These are phyloP conservation scores for Patella pellucida DNA, from an alignment of 2,888 invertebrate species.

Conservation along the genomic window DNA sequence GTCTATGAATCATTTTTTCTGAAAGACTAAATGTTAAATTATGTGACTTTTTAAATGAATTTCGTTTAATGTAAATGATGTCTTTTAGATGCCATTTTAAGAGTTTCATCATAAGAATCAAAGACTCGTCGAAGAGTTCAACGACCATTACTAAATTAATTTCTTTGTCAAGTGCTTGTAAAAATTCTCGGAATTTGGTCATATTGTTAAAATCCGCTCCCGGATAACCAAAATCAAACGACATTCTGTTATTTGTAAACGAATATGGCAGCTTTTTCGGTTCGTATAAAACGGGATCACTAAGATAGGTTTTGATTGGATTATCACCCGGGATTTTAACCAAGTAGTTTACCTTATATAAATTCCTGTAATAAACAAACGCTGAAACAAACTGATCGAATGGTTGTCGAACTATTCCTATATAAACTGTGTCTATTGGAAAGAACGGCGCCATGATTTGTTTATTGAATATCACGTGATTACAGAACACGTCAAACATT, in stretches of 20 bases:
- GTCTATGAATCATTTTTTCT: conserved; percentile 21
- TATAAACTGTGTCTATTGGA: conserved; percentile 10
- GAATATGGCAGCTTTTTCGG: background rate
- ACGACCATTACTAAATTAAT: conserved; percentile 22
- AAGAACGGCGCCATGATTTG: background rate
- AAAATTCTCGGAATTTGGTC: conserved; percentile 14
- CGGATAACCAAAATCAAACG: conserved; percentile 31
- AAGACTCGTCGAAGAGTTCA: conserved; percentile 22
- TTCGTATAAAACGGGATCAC: conserved; percentile 14
- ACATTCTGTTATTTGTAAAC: conserved; percentile 31
- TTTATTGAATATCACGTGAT: conserved; percentile 21
- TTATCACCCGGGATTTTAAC: conserved; percentile 9
- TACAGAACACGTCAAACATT: conserved; percentile 23
- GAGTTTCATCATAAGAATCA: conserved; percentile 20
- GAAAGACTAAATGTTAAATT: conserved; percentile 12
- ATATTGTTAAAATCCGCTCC: conserved; percentile 1
- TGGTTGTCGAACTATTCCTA: conserved; percentile 26
- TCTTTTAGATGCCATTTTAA: conserved; percentile 16
- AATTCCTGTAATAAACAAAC: conserved; percentile 18
- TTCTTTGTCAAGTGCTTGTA: conserved; percentile 12
- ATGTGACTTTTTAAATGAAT: background rate
- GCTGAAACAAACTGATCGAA: conserved; percentile 27
- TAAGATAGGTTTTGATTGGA: conserved; percentile 23
- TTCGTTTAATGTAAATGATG: conserved; percentile 16
- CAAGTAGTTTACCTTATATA: conserved; percentile 12